These are phyloP conservation scores for Altica lythri DNA, from an alignment of 2,888 invertebrate genomes.

Conservation along the genomic window DNA sequence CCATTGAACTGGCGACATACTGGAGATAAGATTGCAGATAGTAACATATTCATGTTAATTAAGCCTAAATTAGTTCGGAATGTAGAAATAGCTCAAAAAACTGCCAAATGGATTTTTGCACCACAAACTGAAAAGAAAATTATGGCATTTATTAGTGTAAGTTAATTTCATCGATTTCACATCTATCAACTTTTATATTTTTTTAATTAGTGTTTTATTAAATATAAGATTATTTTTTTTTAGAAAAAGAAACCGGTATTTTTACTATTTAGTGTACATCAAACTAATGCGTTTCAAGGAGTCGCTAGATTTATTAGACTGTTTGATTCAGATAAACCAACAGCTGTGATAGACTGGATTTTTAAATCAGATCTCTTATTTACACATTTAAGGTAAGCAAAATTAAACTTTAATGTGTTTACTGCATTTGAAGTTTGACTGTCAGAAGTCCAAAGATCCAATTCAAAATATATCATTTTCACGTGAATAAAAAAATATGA, in stretches of 20 bases:
- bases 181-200: conserved; percentile 5
- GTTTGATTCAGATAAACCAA: conserved; percentile 4
- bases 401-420: too few relatives aligned
- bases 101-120: conserved; percentile 65
- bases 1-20: neutral
- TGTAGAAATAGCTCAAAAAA: conserved; percentile 63
- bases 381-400: conserved; percentile 14
- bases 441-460: too few relatives aligned
- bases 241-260: conserved; percentile 6
- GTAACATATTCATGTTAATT: conserved; percentile 64
- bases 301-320: conserved; percentile 7
- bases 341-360: conserved; percentile 16
- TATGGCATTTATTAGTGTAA: conserved; percentile 64
- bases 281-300: conserved; percentile 15
- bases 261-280: conserved; percentile 8
- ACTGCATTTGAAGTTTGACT: too few relatives aligned
- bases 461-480: too few relatives aligned
- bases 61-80: conserved; percentile 63
- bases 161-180: conserved; percentile 23
- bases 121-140: conserved; percentile 66
- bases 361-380: conserved; percentile 5
- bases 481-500: too few relatives aligned
- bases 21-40: conserved; percentile 39
- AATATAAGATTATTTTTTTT: conserved; percentile 8
- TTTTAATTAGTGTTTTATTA: neutral